Conservation (phyloP, 2,113 vertebrate genomes). For the Arizona elegans region DNA sequence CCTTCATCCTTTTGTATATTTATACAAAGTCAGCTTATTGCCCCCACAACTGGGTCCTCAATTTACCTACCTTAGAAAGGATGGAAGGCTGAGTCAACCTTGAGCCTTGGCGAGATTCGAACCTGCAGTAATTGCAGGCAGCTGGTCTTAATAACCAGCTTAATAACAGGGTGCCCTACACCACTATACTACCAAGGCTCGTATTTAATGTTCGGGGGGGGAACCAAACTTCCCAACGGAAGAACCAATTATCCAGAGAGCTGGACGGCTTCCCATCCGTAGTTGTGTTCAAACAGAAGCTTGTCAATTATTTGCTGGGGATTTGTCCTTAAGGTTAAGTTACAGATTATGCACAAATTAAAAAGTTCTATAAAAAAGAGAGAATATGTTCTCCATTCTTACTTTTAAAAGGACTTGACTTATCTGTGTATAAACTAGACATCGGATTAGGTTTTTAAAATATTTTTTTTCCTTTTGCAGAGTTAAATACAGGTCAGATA, state of each 20-base stretch:
- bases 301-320: not conserved
- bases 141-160: too few relatives aligned
- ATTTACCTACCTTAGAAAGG: too few relatives aligned
- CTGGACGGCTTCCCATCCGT: not conserved
- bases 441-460: not conserved
- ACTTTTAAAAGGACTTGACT: not conserved
- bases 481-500: constrained; percentile 97
- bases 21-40: too few relatives aligned
- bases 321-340: not conserved
- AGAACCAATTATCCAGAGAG: not conserved
- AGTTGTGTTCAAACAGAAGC: not conserved
- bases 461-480: constrained; percentile 65
- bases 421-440: not conserved
- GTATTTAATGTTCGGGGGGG: not conserved
- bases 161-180: too few relatives aligned
- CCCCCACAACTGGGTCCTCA: too few relatives aligned
- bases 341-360: too few relatives aligned
- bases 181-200: too few relatives aligned
- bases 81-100: too few relatives aligned
- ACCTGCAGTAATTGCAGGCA: too few relatives aligned
- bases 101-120: too few relatives aligned
- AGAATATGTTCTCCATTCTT: not conserved
- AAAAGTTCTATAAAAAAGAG: not conserved
- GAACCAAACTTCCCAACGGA: not conserved
- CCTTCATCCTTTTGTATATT: too few relatives aligned